A percentile compares a stretch with the other conserved stretches of the same genome.
These are phyloP conservation scores for Eulithis testata DNA, from an alignment of 2,888 invertebrate genomes.

Conservation along the genomic window DNA sequence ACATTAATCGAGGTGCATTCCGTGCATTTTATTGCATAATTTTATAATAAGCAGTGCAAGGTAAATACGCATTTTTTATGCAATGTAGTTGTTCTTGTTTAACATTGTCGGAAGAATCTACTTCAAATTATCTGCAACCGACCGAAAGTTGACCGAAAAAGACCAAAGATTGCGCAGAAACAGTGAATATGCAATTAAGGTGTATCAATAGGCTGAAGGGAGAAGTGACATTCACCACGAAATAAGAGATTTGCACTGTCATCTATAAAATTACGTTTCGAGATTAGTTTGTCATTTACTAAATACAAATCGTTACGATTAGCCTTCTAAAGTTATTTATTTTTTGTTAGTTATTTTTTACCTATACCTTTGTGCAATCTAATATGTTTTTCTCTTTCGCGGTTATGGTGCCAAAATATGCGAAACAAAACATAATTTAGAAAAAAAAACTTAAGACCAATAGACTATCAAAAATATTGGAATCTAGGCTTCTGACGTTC, in stretches of 20 bases:
- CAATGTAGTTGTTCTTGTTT: constrained; percentile 43
- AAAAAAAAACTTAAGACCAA: background rate
- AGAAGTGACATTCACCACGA: constrained; percentile 47
- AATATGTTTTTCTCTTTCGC: background rate
- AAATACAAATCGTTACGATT: constrained; percentile 50
- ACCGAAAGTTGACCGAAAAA: constrained; percentile 30
- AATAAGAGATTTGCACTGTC: constrained; percentile 56
- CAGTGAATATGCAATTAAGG: constrained; percentile 35
- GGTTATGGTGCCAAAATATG: background rate
- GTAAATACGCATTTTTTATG: constrained; percentile 63
- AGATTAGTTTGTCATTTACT: constrained; percentile 55
- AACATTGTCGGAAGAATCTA: constrained; percentile 27
- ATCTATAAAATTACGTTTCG: constrained; percentile 59
- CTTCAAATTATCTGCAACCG: constrained; percentile 34
- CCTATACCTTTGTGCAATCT: background rate
- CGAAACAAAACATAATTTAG: constrained; percentile 1
- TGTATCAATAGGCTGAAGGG: constrained; percentile 34
- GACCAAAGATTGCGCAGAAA: constrained; percentile 21
- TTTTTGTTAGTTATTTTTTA: constrained; percentile 39
- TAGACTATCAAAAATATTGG: background rate
- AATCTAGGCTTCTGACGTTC: background rate
- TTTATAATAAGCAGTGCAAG: constrained; percentile 79
- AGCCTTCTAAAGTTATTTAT: constrained; percentile 51
- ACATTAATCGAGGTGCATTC: constrained; percentile 66
- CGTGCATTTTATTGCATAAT: constrained; percentile 73